Evolutionary conservation across 2,113 vertebrate species (phyloP), one percentile per base, ranked within the genome.

Genomic region (Poecile atricapillus): DNA sequence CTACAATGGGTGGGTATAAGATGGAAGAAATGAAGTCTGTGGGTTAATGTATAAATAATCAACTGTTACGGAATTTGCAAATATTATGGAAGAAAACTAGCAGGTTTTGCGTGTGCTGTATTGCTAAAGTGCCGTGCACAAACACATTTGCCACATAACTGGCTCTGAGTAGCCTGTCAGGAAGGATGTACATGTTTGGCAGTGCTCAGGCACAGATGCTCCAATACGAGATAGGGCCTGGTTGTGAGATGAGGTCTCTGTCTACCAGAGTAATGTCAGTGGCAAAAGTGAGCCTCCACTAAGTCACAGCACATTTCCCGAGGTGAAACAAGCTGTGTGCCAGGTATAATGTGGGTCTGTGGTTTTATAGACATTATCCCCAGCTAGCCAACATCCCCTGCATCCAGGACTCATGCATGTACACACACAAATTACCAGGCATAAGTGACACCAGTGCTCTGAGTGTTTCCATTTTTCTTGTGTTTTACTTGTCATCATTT

Each of bases 101-200:
- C 87, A 76, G 88, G 62, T 93, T 96, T 94, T 83, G 62, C 0
- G 5, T 2, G 20, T 83, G 69, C 92, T 82, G 47, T 37, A 21
- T 50, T 87, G 91, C 84, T 92, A 7, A 95, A 95, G 71, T 31
- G 46, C 89, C 2, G 5, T 31, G 84, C 93, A 95, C 83, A 84
- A 67, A 89, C 91, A 70, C 70, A 58, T 91, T 97, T 93, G n/a
- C 67, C 60, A 94, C 74, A 95, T 83, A 82, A 83, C 96, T 67
- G 94, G 71, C 41, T 85, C 92, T 93, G 89, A 86, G 62, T 94
- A 50, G 71, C 79, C 94, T 17, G 9, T 94, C 53, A 68, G 86
- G 96, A 97, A 83, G 86, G 92, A 91, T 82, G 85, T 55, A 64
- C 94, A 65, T 43, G 93, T 87, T 94, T 97, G 97, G 95, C 94